Conservation (phyloP, 2,888 invertebrate species). For the Drosophila formosana region DNA sequence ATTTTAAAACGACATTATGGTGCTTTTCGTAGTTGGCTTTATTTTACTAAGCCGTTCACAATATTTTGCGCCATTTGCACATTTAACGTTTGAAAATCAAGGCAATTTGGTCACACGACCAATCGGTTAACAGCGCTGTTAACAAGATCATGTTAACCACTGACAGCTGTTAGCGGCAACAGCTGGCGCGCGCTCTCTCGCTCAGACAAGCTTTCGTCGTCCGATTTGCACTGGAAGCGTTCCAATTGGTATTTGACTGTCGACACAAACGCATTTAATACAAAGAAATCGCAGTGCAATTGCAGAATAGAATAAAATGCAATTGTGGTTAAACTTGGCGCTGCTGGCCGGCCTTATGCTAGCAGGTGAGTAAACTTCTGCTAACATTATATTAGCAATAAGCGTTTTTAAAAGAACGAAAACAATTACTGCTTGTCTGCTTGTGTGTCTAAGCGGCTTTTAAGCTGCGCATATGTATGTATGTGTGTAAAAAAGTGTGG, state of each 20-base stretch:
- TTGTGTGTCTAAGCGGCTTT: conserved; percentile 36
- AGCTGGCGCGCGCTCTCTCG: conserved; percentile 20
- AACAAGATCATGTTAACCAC: conserved; percentile 35
- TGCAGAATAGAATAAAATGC: conserved; percentile 40
- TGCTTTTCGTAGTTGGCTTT: neutral
- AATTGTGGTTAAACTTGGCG: conserved; percentile 49
- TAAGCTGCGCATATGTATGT: neutral
- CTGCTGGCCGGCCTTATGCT: conserved; percentile 55
- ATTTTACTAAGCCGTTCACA: neutral
- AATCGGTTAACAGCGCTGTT: conserved; percentile 21
- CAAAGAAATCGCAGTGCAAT: conserved; percentile 10
- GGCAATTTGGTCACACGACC: conserved; percentile 39
- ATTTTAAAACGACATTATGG: neutral
- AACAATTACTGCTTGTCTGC: neutral
- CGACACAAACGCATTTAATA: conserved; percentile 10
- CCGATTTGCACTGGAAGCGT: conserved; percentile 14
- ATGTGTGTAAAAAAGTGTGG: conserved; percentile 36
- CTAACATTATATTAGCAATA: neutral
- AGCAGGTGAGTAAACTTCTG: conserved; percentile 50
- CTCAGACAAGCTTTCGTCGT: conserved; percentile 47
- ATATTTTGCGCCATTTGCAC: neutral
- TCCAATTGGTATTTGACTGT: conserved; percentile 35
- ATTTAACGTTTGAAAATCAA: neutral
- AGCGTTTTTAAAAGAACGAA: conserved; percentile 18
- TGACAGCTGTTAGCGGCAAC: conserved; percentile 31